Base-by-base conservation (phyloP, 2,888 invertebrate genomes). In the Lasioglossum malachurum region DNA sequence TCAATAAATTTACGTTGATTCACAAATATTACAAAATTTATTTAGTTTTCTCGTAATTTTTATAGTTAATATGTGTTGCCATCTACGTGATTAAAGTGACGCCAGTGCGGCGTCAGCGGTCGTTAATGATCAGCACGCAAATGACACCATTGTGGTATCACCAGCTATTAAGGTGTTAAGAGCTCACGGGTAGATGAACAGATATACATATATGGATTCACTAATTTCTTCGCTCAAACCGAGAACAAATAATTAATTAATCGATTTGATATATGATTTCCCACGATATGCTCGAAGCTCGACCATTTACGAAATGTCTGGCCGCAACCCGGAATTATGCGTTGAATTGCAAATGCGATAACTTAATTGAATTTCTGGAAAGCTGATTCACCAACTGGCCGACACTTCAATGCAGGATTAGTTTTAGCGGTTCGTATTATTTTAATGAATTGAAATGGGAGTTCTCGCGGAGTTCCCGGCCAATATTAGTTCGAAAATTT, bases 281-380 rank as follows among this genome's bases (percentile, higher is more conserved):
- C 64, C 64, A 31, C 31, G 64, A 31, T 31, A 64, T 64, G 64
- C 31, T 41, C 71, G 5, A 14, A 41, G 38, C n/a, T 2, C n/a
- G n/a, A 7, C n/a, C 38, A 71, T 71, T n/a, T 71, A 71, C 23
- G 41, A 41, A 41, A 12, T 41, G 71, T 14, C 41, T n/a, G 71
- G n/a, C 2, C n/a, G 12, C 41, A 23, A 14, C 23, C 4, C 74
- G 41, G 41, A 46, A 72, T 83, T 72, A 60, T 23, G 57, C 75
- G 60, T 83, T 75, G 72, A 76, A 75, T 83, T 83, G 75, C 75
- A 83, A 72, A 83, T 82, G 35, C 44, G 64, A 67, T 74, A 82
- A 75, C 75, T 82, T 75, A 71, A 82, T 82, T 72, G 71, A 71
- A 82, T 82, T 83, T 71, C 71, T 44, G 23, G 44, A 27, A 41